phyloP scores from a whole-genome alignment of 2,797 vertebrate species.

The Mycteria americana region DNA sequence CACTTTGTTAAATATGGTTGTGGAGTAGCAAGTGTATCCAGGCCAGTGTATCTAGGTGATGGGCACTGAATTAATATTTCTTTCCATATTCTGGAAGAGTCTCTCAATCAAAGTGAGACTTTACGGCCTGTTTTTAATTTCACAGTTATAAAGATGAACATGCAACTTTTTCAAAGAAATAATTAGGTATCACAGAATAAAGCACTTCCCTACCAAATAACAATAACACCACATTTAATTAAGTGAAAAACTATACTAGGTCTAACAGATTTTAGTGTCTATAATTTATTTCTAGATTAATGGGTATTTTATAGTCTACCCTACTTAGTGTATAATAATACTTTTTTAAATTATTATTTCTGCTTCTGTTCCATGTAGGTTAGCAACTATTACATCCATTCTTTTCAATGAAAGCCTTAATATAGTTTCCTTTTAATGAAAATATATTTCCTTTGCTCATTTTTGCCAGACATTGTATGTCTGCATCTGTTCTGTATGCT shows the following conservation, averaged over 20 bases:
- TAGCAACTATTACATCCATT: not conserved
- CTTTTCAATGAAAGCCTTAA: not conserved
- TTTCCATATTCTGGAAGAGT: not conserved
- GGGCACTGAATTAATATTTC: not conserved
- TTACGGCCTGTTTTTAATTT: not conserved
- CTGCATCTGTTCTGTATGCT: not conserved
- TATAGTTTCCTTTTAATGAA: not conserved
- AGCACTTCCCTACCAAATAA: not conserved
- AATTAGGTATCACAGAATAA: constrained; percentile 2
- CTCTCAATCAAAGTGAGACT: not conserved
- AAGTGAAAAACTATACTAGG: not conserved
- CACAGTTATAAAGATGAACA: constrained; percentile 10
- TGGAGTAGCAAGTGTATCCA: not conserved
- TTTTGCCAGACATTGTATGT: not conserved
- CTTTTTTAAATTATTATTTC: not conserved
- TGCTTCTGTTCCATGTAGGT: not conserved
- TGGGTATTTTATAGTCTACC: not conserved
- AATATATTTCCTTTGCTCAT: not conserved
- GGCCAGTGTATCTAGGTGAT: not conserved
- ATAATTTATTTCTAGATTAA: constrained; percentile 4
- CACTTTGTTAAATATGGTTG: not conserved
- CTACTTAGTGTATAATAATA: not conserved
- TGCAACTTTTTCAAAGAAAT: not conserved
- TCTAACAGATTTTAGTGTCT: not conserved
- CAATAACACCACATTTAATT: not conserved